These are phyloP conservation scores for Drosophila paucipuncta DNA, from an alignment of 2,888 invertebrate species.

Conservation along the genomic window DNA sequence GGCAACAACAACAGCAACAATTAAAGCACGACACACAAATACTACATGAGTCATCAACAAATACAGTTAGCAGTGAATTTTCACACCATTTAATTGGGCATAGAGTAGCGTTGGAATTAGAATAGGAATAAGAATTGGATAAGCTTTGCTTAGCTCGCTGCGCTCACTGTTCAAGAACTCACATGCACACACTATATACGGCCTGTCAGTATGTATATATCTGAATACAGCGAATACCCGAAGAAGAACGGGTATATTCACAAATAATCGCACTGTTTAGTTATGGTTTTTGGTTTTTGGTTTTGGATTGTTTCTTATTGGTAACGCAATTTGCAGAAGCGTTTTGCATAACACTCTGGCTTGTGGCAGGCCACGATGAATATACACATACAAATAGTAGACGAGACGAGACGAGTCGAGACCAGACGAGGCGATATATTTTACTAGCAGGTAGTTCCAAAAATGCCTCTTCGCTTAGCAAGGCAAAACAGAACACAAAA, in stretches of 20 bases:
- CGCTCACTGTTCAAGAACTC: slow-evolving; percentile 10
- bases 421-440: background rate
- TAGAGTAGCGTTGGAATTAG: slow-evolving; percentile 2
- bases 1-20: slow-evolving; percentile 13
- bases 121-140: background rate
- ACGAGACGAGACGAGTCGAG: background rate
- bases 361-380: slow-evolving; percentile 10
- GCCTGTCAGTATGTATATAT: slow-evolving; percentile 11
- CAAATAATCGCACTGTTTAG: slow-evolving; percentile 4
- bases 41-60: slow-evolving; percentile 48
- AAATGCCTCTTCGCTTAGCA: slow-evolving; percentile 1
- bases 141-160: slow-evolving; percentile 1
- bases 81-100: slow-evolving; percentile 43
- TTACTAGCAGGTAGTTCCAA: slow-evolving; percentile 3
- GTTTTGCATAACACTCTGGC: slow-evolving; percentile 20
- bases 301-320: background rate
- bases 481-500: background rate
- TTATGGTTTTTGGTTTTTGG: background rate
- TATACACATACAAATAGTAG: background rate
- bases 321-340: slow-evolving; percentile 14
- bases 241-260: background rate
- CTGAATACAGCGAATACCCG: slow-evolving; percentile 20
- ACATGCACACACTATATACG: background rate
- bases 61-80: slow-evolving; percentile 34
- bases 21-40: slow-evolving; percentile 5